These are phyloP conservation scores for Sarcophaga subvicina DNA, from an alignment of 2,888 invertebrate genomes.

Conservation along the genomic window DNA sequence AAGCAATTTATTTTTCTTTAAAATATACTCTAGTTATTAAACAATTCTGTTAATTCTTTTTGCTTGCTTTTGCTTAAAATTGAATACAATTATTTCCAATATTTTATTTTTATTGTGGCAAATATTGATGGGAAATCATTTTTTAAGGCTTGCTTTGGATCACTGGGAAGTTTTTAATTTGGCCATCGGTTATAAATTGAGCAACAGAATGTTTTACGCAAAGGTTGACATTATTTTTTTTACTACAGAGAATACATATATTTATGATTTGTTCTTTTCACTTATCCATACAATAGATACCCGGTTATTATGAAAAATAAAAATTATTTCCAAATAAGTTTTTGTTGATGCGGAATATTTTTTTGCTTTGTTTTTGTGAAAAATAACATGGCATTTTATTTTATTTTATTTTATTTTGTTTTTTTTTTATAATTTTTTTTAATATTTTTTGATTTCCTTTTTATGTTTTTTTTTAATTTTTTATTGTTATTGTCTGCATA, in stretches of 20 bases:
- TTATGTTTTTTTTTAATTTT: not conserved
- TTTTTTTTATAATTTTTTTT: not conserved
- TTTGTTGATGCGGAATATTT: not conserved
- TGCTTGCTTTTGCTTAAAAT: no score
- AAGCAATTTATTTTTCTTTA: no score
- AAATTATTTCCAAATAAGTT: not conserved
- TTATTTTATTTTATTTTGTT: not conserved
- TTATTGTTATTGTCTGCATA: conserved; percentile 61
- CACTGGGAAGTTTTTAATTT: no score
- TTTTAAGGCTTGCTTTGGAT: no score
- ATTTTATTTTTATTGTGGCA: no score
- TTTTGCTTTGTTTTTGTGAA: not conserved
- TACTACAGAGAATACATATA: not conserved
- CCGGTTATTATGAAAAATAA: not conserved
- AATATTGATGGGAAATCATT: no score
- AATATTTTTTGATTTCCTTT: not conserved
- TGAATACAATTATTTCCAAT: no score
- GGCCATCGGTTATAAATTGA: not conserved
- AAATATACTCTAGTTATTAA: no score
- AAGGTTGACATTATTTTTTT: not conserved
- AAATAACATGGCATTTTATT: not conserved
- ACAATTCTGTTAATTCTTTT: no score
- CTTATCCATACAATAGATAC: not conserved
- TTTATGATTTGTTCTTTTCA: not conserved
- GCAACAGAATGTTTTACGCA: not conserved